A percentile compares a stretch with the other conserved stretches of the same genome.
phyloP scores from a whole-genome alignment of 2,888 invertebrate genomes.

The Aporophyla lueneburgensis region DNA sequence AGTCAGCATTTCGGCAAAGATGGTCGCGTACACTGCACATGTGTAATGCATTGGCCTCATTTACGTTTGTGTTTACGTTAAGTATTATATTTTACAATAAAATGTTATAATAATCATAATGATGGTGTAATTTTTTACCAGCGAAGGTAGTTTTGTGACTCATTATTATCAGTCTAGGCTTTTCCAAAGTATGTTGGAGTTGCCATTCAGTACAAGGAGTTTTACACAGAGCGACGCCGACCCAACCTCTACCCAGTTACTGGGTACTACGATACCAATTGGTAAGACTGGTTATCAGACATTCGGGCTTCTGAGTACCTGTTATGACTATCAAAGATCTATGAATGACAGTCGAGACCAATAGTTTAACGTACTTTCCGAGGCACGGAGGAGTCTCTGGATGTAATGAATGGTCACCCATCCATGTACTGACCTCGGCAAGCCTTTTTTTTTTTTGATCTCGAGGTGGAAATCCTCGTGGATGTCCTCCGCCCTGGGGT shows the following conservation, averaged over 20 bases:
- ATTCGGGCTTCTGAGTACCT: neutral
- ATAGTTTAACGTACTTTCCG: neutral
- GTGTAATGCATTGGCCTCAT: slow-evolving; percentile 70
- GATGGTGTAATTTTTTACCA: slow-evolving; percentile 36
- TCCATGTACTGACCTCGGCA: neutral
- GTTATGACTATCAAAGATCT: neutral
- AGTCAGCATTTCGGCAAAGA: slow-evolving; percentile 69
- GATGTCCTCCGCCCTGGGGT: no score
- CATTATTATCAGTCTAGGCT: neutral
- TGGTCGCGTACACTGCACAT: slow-evolving; percentile 56
- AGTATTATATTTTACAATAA: slow-evolving; percentile 57
- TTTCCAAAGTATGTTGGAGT: neutral
- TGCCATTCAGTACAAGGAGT: no score
- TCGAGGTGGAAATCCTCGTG: no score
- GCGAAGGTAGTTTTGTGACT: slow-evolving; percentile 20
- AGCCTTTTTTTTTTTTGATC: no score
- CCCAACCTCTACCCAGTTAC: neutral
- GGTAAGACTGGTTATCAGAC: neutral
- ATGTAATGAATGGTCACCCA: neutral
- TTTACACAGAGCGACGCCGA: no score
- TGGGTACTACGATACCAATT: neutral
- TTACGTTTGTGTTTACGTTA: slow-evolving; percentile 69
- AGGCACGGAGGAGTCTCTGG: neutral
- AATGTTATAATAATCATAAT: slow-evolving; percentile 42
- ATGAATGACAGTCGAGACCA: neutral